Evolutionary conservation across 2,888 invertebrate species (phyloP), one percentile per base, ranked within the genome.

Genomic region (Ochropleura plecta): DNA sequence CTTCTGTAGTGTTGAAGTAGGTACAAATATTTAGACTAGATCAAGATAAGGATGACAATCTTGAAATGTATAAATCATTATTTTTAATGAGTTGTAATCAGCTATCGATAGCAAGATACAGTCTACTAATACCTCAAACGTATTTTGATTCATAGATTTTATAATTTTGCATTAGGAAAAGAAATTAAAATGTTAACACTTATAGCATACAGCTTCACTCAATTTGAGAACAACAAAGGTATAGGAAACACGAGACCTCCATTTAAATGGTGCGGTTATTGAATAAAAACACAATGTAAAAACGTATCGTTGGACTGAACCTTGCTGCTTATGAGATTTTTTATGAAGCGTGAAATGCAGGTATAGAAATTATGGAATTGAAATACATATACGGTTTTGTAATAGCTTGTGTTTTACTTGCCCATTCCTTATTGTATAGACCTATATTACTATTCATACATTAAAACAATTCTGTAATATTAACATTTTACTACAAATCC

Each of bases 191-290:
- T 81, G 59, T 71, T 82, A 73, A 73, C 73, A 79, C 73, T 76
- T 74, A 82, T 63, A 65, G 71, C 77, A 66, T 64, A 57, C 59
- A 77, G 84, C 59, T 92, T 90, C 92, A 92, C 91, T 92, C 93
- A 91, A 94, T 94, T 93, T 93, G 89, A 93, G 90, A 91, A 93
- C 90, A 94, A 93, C 93, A 93, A 94, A 92, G 91, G 92, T 89
- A 92, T 90, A 90, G 86, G 92, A 90, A 93, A 93, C 89, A 90
- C 86, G 92, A 94, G 88, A 89, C 90, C 86, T 90, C 86, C 88
- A 88, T 92, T 89, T 89, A 91, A 91, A 91, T 88, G 90, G 91
- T 89, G 89, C 87, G 91, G 90, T 92, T 92, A 93, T 93, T 93
- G 92, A 93, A 94, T 92, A 93, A 94, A 92, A 94, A 94, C 92